Evolutionary conservation across 2,888 invertebrate genomes (phyloP).

Genomic region (Cephus runcator): DNA sequence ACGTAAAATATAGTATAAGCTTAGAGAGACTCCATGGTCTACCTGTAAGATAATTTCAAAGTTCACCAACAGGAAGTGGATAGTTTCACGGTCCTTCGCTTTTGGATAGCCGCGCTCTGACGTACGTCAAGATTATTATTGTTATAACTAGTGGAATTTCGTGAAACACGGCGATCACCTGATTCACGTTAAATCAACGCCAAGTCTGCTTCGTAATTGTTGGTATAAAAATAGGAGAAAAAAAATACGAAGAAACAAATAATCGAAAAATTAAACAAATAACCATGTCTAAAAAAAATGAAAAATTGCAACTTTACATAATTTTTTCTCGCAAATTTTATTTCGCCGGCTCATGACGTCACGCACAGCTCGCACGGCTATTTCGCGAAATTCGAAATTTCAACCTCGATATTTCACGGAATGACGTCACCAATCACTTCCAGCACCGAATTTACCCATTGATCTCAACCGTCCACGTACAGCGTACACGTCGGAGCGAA

Average conservation of each 20-base stretch:
- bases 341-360: not conserved
- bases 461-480: not conserved
- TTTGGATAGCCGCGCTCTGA: not conserved
- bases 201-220: not conserved
- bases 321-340: not conserved
- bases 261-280: not conserved
- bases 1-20: not conserved
- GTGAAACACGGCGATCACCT: not conserved
- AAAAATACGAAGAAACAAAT: not conserved
- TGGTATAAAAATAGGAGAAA: not conserved
- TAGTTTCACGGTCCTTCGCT: not conserved
- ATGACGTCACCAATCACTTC: not conserved
- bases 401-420: not conserved
- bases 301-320: not conserved
- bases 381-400: not conserved
- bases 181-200: not conserved
- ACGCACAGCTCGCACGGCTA: not conserved
- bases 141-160: not conserved
- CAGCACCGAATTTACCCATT: not conserved
- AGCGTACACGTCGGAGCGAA: not conserved
- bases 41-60: not conserved
- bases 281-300: not conserved
- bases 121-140: not conserved
- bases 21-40: not conserved
- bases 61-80: not conserved